Conservation (phyloP, 2,888 invertebrate species). For the Crocallis elinguaria region DNA sequence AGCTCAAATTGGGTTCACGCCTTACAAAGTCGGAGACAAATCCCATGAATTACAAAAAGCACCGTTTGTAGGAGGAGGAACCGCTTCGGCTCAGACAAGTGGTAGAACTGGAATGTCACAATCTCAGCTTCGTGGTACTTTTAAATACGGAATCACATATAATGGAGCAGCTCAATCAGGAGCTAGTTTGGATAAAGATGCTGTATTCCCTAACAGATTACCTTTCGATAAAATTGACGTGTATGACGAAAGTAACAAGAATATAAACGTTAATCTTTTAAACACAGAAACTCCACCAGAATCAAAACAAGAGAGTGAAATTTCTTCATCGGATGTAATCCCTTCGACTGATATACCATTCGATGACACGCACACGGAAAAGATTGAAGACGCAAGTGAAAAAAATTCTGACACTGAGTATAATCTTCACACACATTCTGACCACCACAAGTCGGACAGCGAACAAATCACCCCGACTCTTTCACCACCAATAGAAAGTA, state of each 20-base stretch:
- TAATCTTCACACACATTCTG: conserved; percentile 64
- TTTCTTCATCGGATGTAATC: conserved; percentile 26
- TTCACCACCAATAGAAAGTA: conserved; percentile 56
- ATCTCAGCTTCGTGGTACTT: conserved; percentile 92
- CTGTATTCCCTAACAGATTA: conserved; percentile 70
- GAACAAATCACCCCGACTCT: conserved; percentile 42
- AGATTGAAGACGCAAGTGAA: conserved; percentile 41
- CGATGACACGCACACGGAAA: conserved; percentile 39
- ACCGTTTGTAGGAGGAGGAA: conserved; percentile 90
- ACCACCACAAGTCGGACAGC: conserved; percentile 61
- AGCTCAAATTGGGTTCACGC: conserved; percentile 94
- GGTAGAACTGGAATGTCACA: conserved; percentile 91
- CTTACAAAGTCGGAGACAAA: conserved; percentile 87
- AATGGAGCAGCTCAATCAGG: conserved; percentile 93
- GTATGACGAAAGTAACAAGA: conserved; percentile 70
- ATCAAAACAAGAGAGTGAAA: conserved; percentile 20
- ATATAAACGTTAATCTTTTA: conserved; percentile 63
- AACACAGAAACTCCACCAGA: conserved; percentile 44
- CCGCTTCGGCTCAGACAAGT: conserved; percentile 91
- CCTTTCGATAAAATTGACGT: conserved; percentile 77
- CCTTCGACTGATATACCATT: conserved; percentile 42
- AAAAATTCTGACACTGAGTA: conserved; percentile 51
- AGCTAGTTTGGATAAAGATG: conserved; percentile 87
- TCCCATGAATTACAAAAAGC: conserved; percentile 72
- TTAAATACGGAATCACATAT: conserved; percentile 90